These are phyloP conservation scores for Serinus canaria DNA, from an alignment of 2,113 vertebrate species.

Conservation along the genomic window DNA sequence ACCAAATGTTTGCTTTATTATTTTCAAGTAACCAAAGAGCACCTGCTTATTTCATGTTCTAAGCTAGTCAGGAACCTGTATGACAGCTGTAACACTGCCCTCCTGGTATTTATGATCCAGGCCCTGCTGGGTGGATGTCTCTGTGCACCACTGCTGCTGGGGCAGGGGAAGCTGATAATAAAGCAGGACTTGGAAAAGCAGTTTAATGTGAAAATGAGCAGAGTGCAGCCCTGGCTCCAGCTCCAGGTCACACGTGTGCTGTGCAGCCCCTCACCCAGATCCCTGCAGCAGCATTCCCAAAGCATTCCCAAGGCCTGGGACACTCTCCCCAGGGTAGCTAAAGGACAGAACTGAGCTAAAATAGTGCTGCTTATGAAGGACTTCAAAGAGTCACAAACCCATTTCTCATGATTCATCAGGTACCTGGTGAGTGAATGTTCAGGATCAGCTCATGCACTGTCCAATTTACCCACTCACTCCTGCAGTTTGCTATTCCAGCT, in stretches of 20 bases:
- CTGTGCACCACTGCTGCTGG: not conserved
- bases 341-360: not conserved
- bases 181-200: not conserved
- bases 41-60: slow-evolving; percentile 15
- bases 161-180: not conserved
- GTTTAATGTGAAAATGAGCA: not conserved
- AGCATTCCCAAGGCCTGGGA: not conserved
- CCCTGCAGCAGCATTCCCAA: not conserved
- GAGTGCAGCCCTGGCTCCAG: fast-evolving
- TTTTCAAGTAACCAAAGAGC: slow-evolving; percentile 38
- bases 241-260: fast-evolving
- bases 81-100: not conserved
- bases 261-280: not conserved
- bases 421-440: not conserved
- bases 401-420: fast-evolving
- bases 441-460: not conserved
- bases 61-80: not conserved
- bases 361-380: fast-evolving
- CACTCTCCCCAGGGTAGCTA: not conserved
- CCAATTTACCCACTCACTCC: not conserved
- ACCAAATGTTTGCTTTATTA: slow-evolving; percentile 30
- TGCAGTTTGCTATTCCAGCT: not conserved
- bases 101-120: not conserved
- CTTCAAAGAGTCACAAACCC: not conserved
- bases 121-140: not conserved